Conservation (phyloP, 2,113 vertebrate genomes). For the Nettapus auritus region DNA sequence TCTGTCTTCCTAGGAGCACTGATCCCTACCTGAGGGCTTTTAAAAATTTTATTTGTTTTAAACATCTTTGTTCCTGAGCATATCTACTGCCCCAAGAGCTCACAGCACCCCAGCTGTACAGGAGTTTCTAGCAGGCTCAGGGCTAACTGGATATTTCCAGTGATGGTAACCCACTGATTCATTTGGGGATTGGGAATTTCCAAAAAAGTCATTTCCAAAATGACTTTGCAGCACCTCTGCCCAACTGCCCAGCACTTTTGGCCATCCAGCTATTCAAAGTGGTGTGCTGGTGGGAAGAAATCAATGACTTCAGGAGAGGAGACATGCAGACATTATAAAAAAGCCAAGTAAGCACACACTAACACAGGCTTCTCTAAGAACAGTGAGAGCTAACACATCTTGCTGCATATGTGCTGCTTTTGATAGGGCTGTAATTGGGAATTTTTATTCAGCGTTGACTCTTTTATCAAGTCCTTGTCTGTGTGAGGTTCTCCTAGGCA, state of each 20-base stretch:
- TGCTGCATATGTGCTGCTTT: neutral
- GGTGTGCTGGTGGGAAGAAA: neutral
- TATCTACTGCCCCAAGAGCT: neutral
- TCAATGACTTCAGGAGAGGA: neutral
- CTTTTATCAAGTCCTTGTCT: slow-evolving; percentile 27
- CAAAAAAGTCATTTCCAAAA: no score
- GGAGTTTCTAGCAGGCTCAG: neutral
- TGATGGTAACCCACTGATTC: neutral
- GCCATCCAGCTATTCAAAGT: neutral
- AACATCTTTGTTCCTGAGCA: no score
- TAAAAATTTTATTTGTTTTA: no score
- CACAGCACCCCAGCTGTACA: accelerated
- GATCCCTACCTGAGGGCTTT: no score
- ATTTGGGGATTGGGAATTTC: neutral
- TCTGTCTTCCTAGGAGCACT: neutral
- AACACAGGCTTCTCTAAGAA: neutral
- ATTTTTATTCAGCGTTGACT: neutral
- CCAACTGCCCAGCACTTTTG: neutral
- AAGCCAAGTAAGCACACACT: neutral
- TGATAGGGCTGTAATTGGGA: slow-evolving; percentile 4
- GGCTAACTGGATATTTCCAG: neutral
- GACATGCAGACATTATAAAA: neutral
- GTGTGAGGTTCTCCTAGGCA: neutral
- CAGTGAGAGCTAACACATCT: neutral
- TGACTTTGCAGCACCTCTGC: neutral